Conservation (phyloP, 1,140 invertebrate species). For the Panagrolaimus sp. region DNA sequence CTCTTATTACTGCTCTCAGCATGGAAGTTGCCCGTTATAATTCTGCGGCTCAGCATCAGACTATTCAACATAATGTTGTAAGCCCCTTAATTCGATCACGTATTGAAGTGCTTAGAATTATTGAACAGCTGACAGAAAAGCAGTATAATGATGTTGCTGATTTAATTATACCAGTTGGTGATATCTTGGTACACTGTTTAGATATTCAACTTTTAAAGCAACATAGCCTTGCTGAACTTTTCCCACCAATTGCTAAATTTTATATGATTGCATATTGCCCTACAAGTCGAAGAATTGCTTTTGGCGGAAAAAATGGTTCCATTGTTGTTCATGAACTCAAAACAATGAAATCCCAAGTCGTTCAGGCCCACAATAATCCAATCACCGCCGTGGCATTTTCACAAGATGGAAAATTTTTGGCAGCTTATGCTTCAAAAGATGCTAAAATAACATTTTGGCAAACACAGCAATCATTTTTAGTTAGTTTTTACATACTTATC, state of each 20-base stretch:
- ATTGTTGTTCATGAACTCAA: constrained; percentile 90
- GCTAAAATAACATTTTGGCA: constrained; percentile 97
- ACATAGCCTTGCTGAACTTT: constrained; percentile 81
- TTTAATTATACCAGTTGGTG: constrained; percentile 88
- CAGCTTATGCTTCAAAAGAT: constrained; percentile 88
- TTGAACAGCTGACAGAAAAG: constrained; percentile 91
- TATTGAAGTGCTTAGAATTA: constrained; percentile 82
- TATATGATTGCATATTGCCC: constrained; percentile 76
- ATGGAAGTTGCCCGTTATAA: constrained; percentile 88
- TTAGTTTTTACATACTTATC: constrained; percentile 74
- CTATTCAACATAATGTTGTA: constrained; percentile 70
- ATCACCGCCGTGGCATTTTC: constrained; percentile 89
- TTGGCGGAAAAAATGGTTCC: constrained; percentile 82
- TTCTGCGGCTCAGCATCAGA: constrained; percentile 77
- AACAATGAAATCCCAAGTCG: constrained; percentile 78
- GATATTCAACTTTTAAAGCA: constrained; percentile 85
- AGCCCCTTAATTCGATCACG: constrained; percentile 69
- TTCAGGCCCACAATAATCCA: constrained; percentile 75
- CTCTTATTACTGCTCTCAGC: constrained; percentile 94
- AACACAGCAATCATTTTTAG: constrained; percentile 68
- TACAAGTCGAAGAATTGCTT: constrained; percentile 83
- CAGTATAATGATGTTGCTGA: constrained; percentile 90
- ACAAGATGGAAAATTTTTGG: constrained; percentile 91
- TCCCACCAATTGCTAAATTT: constrained; percentile 79
- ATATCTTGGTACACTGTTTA: constrained; percentile 92